These are phyloP conservation scores for Myoxocephalus aenaeus DNA, from an alignment of 2,797 vertebrate species.

Conservation along the genomic window DNA sequence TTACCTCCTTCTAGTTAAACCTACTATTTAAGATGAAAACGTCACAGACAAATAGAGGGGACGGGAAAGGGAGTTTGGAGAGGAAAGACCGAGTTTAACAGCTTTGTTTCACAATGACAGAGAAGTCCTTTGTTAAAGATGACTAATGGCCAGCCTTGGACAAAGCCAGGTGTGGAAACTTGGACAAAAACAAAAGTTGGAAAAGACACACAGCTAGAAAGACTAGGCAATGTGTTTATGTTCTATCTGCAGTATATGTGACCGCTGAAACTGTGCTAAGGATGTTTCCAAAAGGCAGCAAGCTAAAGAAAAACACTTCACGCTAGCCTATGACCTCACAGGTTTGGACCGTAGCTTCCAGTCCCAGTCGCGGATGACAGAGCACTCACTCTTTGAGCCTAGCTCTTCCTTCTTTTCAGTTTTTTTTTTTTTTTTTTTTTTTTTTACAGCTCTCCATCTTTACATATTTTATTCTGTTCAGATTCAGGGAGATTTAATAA, in stretches of 20 bases:
- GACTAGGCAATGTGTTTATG: constrained; percentile 53
- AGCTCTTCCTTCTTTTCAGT: constrained; percentile 52
- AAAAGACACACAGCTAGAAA: constrained; percentile 43
- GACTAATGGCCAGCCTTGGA: constrained; percentile 57
- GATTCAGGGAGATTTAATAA: constrained; percentile 52
- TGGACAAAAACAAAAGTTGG: constrained; percentile 63
- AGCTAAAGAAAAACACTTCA: constrained; percentile 74
- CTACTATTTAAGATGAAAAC: constrained; percentile 73
- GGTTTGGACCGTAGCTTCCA: constrained; percentile 72
- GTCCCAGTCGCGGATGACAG: constrained; percentile 71
- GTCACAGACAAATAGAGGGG: constrained; percentile 61
- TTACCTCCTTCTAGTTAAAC: constrained; percentile 74
- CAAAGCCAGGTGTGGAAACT: constrained; percentile 70
- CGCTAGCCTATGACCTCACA: constrained; percentile 78
- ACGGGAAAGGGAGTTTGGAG: constrained; percentile 41
- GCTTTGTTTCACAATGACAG: constrained; percentile 67
- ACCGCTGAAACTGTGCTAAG: constrained; percentile 71
- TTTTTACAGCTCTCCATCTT: constrained; percentile 30
- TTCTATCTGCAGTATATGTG: constrained; percentile 55
- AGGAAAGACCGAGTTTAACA: constrained; percentile 64
- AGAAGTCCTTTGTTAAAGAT: constrained; percentile 59
- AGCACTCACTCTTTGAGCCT: constrained; percentile 69
- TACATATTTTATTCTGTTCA: constrained; percentile 40
- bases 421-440: constrained; percentile 41
- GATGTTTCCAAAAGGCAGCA: constrained; percentile 69